Conservation (phyloP, 35 echinoderm and acorn worm species). For the Lytechinus pictus region DNA sequence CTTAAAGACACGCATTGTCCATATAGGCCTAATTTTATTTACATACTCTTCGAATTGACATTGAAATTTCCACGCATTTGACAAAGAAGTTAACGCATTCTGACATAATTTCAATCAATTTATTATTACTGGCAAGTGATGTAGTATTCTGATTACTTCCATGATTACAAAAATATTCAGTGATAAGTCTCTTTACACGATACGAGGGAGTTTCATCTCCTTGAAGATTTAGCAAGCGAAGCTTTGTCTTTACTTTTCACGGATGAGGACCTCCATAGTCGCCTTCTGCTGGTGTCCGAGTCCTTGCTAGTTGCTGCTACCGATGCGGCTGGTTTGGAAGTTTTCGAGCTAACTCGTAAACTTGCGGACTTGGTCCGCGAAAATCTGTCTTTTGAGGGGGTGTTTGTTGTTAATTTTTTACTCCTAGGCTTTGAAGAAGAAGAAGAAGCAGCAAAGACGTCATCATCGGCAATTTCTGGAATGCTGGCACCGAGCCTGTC, state of each 20-base stretch:
- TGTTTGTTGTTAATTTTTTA: background rate
- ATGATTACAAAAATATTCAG: background rate
- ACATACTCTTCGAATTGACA: background rate
- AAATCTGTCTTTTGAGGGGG: background rate
- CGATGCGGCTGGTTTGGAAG: background rate
- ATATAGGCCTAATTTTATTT: background rate
- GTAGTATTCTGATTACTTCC: background rate
- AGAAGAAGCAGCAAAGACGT: conserved; percentile 36
- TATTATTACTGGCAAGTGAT: conserved; percentile 28
- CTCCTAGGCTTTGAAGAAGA: background rate
- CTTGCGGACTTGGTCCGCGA: background rate
- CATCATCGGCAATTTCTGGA: background rate
- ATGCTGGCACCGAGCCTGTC: background rate
- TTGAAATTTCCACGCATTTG: background rate
- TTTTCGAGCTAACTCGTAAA: background rate
- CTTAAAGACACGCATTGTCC: background rate
- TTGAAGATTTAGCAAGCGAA: background rate
- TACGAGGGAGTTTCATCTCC: background rate
- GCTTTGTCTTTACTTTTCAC: conserved; percentile 36
- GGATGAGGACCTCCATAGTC: conserved; percentile 13
- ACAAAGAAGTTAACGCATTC: background rate
- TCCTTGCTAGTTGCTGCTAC: background rate
- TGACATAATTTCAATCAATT: background rate
- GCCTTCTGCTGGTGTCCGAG: conserved; percentile 25
- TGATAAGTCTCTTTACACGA: background rate